phyloP scores from a whole-genome alignment of 2,797 vertebrate genomes.

The Aldrovandia affinis region DNA sequence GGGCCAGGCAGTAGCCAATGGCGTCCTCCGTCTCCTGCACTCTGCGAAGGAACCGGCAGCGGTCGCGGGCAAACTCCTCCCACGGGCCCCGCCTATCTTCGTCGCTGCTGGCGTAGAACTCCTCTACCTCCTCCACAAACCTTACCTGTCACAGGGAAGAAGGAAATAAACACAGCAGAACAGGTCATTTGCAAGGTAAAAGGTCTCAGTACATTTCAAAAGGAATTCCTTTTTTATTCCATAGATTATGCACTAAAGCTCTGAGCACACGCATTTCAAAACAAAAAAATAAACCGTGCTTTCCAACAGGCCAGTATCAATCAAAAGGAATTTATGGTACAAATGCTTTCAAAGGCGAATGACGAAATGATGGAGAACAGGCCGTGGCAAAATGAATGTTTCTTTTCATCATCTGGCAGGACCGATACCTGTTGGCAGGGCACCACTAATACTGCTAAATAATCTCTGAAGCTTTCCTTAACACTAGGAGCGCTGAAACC shows the following conservation, averaged over 20 bases:
- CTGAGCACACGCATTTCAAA: neutral
- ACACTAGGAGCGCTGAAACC: too few relatives aligned
- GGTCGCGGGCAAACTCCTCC: constrained; percentile 91
- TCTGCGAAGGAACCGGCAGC: constrained; percentile 85
- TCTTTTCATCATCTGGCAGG: too few relatives aligned
- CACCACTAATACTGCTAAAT: too few relatives aligned
- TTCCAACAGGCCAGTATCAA: too few relatives aligned
- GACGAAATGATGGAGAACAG: too few relatives aligned
- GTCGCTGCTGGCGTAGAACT: constrained; percentile 83
- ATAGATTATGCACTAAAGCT: neutral
- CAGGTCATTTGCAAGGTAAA: neutral
- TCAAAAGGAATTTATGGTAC: too few relatives aligned
- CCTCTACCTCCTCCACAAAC: constrained; percentile 87
- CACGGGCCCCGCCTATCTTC: constrained; percentile 90
- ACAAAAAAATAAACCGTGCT: neutral
- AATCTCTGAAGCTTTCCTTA: too few relatives aligned
- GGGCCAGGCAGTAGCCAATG: constrained; percentile 83
- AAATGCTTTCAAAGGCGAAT: too few relatives aligned
- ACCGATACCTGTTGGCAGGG: too few relatives aligned
- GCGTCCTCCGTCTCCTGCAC: constrained; percentile 86
- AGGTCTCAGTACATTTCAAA: neutral
- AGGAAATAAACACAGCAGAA: neutral
- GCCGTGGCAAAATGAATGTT: too few relatives aligned
- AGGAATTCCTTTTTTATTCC: neutral
- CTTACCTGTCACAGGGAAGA: constrained; percentile 76